Evolutionary conservation across 2,113 vertebrate species (phyloP).

Genomic region (Callorhinus ursinus): DNA sequence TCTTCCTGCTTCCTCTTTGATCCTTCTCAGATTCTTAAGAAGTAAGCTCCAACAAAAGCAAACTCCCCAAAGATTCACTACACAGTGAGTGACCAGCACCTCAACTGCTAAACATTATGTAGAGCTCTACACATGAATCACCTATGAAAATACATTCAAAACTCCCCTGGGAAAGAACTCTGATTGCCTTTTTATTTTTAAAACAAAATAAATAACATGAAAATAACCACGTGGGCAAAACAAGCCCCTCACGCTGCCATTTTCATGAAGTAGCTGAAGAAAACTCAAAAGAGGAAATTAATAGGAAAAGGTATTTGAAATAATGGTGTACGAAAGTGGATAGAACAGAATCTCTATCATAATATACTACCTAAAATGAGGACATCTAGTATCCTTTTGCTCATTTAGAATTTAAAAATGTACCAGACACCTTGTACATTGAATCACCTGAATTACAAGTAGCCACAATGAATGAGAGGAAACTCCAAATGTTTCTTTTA

Average conservation of each 20-base stretch:
- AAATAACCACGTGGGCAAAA: not conserved
- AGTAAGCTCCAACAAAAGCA: not conserved
- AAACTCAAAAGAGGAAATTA: not conserved
- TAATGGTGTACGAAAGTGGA: not conserved
- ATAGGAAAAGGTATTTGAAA: not conserved
- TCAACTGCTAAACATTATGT: not conserved
- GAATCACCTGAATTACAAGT: slow-evolving; percentile 41
- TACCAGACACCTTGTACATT: slow-evolving; percentile 11
- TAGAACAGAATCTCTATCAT: not conserved
- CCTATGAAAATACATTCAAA: not conserved
- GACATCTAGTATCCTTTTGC: not conserved
- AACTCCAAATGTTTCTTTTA: slow-evolving; percentile 40
- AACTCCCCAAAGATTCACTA: not conserved
- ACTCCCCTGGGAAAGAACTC: not conserved
- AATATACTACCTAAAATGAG: slow-evolving; percentile 43
- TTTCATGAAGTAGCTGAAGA: not conserved
- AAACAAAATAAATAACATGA: slow-evolving; percentile 38
- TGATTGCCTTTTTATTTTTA: not conserved
- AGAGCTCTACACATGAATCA: not conserved
- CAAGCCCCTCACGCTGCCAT: not conserved
- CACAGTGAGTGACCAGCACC: not conserved
- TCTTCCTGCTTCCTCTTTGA: not conserved
- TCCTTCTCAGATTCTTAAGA: slow-evolving; percentile 20
- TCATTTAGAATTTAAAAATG: slow-evolving; percentile 66
- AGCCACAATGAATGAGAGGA: slow-evolving; percentile 57